Base-by-base conservation (phyloP, 2,113 vertebrate species). In the Apodemus speciosus region DNA sequence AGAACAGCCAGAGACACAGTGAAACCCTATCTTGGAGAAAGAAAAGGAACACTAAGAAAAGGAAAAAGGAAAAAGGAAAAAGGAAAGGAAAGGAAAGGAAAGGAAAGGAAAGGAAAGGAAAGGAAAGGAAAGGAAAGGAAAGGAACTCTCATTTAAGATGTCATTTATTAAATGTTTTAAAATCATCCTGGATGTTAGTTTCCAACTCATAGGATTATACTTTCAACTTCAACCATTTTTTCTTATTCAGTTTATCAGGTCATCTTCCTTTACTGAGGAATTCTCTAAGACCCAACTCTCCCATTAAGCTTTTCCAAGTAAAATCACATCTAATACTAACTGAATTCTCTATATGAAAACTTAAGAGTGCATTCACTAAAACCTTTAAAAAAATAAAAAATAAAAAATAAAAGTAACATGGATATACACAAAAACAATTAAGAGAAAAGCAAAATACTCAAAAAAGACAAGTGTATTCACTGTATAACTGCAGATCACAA, bases 141-240 rank as follows among this genome's bases (percentile, higher is more conserved):
- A 51, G 10, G n/a, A 40, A 23, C n/a, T 73, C n/a, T 91, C 77
- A 38, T 68, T 85, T 90, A 20, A 93, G 25, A 80, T 49, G 40
- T 66, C 60, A 49, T n/a, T 75, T 73, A 25, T 38, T 85, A 81
- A 81, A 86, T 56, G 73, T 77, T 88, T 90, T 69, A 77, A 89
- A 86, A 86, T 20, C 43, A 93, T 35, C 1, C 18, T 89, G 27
- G n/a, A 69, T 88, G 30, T 68, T 94, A 90, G 80, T 80, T 85
- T 93, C 92, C 30, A 77, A 51, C 35, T 80, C 75, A 40, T 9
- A 79, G 32, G 9, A n/a, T 84, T 84, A 84, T 4, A 91, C 62
- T 95, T 90, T 77, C 46, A 89, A 88, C 20, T 46, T 80, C 32
- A 93, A 30, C 81, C 35, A 69, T 62, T 90, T 94, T 80, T 90